Base-by-base conservation (phyloP, 2,797 vertebrate species). In the Thripadectes ignobilis region DNA sequence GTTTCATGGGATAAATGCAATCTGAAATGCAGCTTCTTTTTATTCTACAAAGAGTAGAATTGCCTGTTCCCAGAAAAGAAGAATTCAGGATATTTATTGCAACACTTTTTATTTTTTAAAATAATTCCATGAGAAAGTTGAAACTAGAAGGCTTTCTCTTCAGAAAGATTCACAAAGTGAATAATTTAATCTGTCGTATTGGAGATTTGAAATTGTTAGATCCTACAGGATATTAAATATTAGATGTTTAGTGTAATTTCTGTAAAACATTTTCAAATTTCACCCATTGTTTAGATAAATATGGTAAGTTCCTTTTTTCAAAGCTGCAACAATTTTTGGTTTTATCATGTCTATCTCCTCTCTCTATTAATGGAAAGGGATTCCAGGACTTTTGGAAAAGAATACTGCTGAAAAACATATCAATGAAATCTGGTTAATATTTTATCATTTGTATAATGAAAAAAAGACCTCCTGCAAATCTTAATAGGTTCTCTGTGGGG, bases 221-320 rank as follows among this genome's bases (percentile, higher is more conserved):
- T 55, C 6, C 3, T 39, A 41, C 24, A 52, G 38, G 41, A 52
- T 80, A 81, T 89, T 48, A 79, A 32, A 83, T 62, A 76, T 39
- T 58, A 69, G 14, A 41, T 46, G 12, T 7, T 46, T 57, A 46
- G n/a, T 89, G 58, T 78, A 89, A 22, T 67, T 54, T 85, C 55
- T 52, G 14, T 59, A 76, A 87, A 86, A 73, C 27, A 26, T 72
- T 75, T 74, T 71, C 16, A 75, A 66, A 57, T 36, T 82, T 5
- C 5, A 58, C 10, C 3, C 0, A 8, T 38, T 72, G 30, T 8
- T 63, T 38, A 52, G 6, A 14, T 48, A 72, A 76, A 43, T 55
- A 27, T 0, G 0, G 0, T 43, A 46, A 61, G 19, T n/a, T 29
- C 3, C 6, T 27, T 74, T 55, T 57, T 16, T 43, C 8, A 38